These are phyloP conservation scores for Halcyon chelicuti DNA, from an alignment of 2,797 vertebrate genomes.

Conservation along the genomic window DNA sequence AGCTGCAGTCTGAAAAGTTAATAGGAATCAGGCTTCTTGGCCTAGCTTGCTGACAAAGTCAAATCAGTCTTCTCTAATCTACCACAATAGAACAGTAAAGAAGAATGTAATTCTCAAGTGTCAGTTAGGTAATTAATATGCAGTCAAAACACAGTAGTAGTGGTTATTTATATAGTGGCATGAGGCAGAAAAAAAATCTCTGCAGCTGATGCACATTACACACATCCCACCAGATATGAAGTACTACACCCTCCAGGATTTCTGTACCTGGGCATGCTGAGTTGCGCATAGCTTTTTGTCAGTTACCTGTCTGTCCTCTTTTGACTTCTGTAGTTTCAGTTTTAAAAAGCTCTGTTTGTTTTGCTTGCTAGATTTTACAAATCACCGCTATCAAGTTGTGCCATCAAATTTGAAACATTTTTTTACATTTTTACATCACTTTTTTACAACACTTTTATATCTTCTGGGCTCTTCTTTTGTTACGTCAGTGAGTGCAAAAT, in stretches of 20 bases:
- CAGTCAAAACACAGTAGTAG: not conserved
- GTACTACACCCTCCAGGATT: not conserved
- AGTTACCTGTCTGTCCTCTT: not conserved
- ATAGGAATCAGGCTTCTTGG: slow-evolving; percentile 25
- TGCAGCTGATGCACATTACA: not conserved
- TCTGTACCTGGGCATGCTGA: not conserved
- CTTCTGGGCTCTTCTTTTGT: slow-evolving; percentile 76
- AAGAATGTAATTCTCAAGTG: not conserved
- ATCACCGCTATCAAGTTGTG: not conserved
- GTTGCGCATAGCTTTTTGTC: not conserved
- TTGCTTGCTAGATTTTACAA: not conserved
- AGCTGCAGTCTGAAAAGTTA: slow-evolving; percentile 36
- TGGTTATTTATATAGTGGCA: slow-evolving; percentile 13
- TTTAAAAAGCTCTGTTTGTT: not conserved
- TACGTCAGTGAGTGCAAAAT: slow-evolving; percentile 63
- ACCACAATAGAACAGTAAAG: not conserved
- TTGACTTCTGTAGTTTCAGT: not conserved
- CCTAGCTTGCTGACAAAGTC: slow-evolving; percentile 18
- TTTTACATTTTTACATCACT: not conserved
- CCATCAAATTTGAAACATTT: not conserved
- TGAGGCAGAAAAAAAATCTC: not conserved
- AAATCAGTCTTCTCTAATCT: slow-evolving; percentile 11
- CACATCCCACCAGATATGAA: not conserved
- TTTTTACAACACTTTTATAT: slow-evolving; percentile 7
- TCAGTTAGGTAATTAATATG: slow-evolving; percentile 12